These are phyloP conservation scores for Agrochola macilenta DNA, from an alignment of 2,888 invertebrate genomes.

Conservation along the genomic window DNA sequence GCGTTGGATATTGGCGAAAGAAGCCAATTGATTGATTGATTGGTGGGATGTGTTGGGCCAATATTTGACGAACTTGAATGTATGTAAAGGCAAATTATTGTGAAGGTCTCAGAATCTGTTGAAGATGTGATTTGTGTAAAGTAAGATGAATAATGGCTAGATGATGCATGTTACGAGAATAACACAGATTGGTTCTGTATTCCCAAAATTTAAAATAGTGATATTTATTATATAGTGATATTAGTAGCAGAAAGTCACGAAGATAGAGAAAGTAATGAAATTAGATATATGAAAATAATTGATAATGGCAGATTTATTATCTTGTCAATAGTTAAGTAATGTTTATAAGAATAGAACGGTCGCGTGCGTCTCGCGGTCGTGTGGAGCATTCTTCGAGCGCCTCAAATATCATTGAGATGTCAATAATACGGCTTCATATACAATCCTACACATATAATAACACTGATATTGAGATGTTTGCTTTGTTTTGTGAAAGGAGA, in stretches of 20 bases:
- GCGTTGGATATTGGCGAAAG: constrained; percentile 7
- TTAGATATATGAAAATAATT: constrained; percentile 41
- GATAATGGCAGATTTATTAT: constrained; percentile 38
- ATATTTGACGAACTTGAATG: constrained; percentile 25
- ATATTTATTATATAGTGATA: no score
- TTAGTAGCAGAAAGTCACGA: neutral
- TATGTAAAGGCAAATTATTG: neutral
- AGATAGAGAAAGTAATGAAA: constrained; percentile 21
- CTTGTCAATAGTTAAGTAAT: constrained; percentile 14
- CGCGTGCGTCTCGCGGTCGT: constrained; percentile 26
- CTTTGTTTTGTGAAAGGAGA: constrained; percentile 18
- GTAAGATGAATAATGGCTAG: neutral
- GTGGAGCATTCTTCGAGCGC: constrained; percentile 5
- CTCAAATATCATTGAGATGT: constrained; percentile 46
- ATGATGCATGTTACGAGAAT: neutral
- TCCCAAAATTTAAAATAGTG: no score
- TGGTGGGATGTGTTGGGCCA: constrained; percentile 23
- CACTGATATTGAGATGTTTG: neutral
- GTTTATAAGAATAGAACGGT: constrained; percentile 20
- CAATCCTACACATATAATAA: neutral
- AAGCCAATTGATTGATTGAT: no score
- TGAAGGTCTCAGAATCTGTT: neutral
- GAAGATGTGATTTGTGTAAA: neutral
- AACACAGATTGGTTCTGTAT: neutral
- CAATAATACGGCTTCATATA: constrained; percentile 40